Evolutionary conservation across 2,797 vertebrate species (phyloP), one percentile per base, ranked within the genome.

Genomic region (Hyperoplus immaculatus): DNA sequence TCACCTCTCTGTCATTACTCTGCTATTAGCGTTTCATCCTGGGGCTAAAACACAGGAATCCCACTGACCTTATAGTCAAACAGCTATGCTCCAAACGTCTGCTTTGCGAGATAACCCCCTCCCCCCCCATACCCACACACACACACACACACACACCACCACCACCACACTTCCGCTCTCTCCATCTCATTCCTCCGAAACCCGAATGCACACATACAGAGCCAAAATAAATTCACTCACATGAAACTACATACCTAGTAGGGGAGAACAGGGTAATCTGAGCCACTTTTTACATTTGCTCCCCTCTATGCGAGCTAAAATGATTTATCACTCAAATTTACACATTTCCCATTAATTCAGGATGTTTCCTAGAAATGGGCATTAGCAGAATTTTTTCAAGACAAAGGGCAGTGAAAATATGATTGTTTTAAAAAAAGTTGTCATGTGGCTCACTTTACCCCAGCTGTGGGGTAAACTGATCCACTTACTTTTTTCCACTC

Each of bases 1-100:
- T 91, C 77, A 29, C 86, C 72, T 73, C 88, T 90, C 84, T 93
- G 87, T 91, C 88, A 83, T 88, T 88, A 93, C 77, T 83, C 68
- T 69, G 82, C 72, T 85, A 89, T 93, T 93, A 92, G 87, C 73
- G 74, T 84, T 86, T 77, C 65, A 84, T 94, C 91, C 69, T 73
- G 80, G 53, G 86, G 87, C 86, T 86, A 80, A 88, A 89, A 89
- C 87, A 87, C 79, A 84, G 81, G 80, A 80, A 84, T 85, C 75
- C 65, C 63, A 69, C 83, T 92, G 89, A 93, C 89, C 91, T 87
- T 85, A 76, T 64, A 77, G 77, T 86, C 61, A 29, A 29, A 61
- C 75, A 78, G 80, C 86, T 84, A 72, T 73, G 74, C 83, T 88
- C 68, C 53, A 89, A 89, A 87, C 56, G 80, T 80, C 88, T 89